These are phyloP conservation scores for silkworm (Bombyx mori) DNA, from an alignment of 1,140 invertebrate genomes.

Conservation along the genomic window DNA sequence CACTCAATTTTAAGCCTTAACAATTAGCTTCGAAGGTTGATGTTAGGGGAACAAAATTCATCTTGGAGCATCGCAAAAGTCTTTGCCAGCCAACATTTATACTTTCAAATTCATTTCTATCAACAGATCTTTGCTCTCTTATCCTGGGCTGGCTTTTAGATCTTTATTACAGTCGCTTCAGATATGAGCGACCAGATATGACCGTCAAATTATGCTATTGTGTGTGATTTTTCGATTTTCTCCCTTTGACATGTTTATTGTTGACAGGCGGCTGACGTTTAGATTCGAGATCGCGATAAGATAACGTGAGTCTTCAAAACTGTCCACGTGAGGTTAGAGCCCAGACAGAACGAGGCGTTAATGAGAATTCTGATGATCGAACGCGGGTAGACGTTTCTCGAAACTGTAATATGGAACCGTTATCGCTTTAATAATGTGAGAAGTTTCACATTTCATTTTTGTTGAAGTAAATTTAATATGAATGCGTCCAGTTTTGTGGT, in stretches of 20 bases:
- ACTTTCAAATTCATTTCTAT: slow-evolving; percentile 66
- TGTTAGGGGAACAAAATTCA: too few species aligned
- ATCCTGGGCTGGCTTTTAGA: slow-evolving; percentile 64
- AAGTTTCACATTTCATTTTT: too few species aligned
- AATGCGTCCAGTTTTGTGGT: too few species aligned
- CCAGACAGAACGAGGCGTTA: too few species aligned
- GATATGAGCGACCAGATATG: slow-evolving; percentile 15
- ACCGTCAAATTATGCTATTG: slow-evolving; percentile 55
- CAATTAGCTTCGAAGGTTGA: too few species aligned
- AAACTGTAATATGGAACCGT: too few species aligned
- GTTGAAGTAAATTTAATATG: too few species aligned
- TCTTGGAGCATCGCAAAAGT: too few species aligned
- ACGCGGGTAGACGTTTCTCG: too few species aligned
- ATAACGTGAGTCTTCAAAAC: slow-evolving; percentile 27
- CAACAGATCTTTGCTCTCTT: slow-evolving; percentile 39
- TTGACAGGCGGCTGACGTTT: slow-evolving; percentile 39
- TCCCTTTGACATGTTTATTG: slow-evolving; percentile 59
- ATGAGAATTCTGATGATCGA: too few species aligned
- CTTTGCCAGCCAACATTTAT: slow-evolving; percentile 27
- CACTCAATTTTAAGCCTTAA: too few species aligned
- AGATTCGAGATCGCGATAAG: slow-evolving; percentile 48
- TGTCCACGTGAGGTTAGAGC: not conserved
- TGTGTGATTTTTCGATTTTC: slow-evolving; percentile 38
- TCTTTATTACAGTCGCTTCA: slow-evolving; percentile 62
- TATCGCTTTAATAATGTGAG: too few species aligned